Conservation (phyloP, 2,797 vertebrate species). For the Falco biarmicus region DNA sequence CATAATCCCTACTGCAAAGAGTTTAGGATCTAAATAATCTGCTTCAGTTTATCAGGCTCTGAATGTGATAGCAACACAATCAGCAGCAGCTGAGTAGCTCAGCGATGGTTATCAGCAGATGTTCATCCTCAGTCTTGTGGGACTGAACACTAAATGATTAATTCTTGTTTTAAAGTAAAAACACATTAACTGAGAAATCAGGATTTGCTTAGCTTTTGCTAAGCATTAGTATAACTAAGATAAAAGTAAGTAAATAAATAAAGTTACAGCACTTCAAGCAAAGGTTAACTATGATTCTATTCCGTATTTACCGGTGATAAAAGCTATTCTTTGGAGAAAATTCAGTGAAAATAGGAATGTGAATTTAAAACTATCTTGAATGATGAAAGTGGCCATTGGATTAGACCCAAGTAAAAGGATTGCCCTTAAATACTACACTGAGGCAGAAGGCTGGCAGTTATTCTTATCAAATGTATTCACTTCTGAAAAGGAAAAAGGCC, state of each 20-base stretch:
- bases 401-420: background rate
- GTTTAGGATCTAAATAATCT: slow-evolving; percentile 40
- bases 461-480: background rate
- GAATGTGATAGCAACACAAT: slow-evolving; percentile 13
- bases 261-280: background rate
- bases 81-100: slow-evolving; percentile 39
- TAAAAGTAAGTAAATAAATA: slow-evolving; percentile 19
- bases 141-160: slow-evolving; percentile 38
- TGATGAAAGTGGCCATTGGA: background rate
- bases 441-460: background rate
- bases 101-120: slow-evolving; percentile 37
- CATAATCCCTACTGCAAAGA: slow-evolving; percentile 16
- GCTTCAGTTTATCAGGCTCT: slow-evolving; percentile 29
- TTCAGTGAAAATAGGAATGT: background rate
- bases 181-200: slow-evolving; percentile 28
- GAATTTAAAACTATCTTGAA: background rate
- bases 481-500: background rate
- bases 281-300: background rate
- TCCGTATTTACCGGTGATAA: background rate
- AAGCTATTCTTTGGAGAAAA: background rate
- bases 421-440: background rate
- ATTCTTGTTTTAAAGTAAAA: slow-evolving; percentile 46
- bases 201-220: slow-evolving; percentile 24
- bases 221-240: background rate
- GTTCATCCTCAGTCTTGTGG: slow-evolving; percentile 17